phyloP scores from a whole-genome alignment of 2,113 vertebrate genomes.

The Mormoops blainvillei region DNA sequence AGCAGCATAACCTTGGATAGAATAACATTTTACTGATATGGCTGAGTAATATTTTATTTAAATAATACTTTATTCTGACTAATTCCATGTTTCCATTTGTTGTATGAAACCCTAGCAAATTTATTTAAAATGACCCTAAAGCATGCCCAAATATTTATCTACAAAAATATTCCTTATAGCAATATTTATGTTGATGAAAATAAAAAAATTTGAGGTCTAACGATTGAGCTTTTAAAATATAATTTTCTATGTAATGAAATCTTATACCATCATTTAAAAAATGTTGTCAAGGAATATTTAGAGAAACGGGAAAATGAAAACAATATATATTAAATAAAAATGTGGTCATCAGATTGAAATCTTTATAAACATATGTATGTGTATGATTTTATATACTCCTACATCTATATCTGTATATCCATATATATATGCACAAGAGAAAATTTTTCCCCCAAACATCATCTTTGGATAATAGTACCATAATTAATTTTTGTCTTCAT shows the following conservation, averaged over 20 bases:
- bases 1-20: not conserved
- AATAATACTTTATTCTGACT: not conserved
- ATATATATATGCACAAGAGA: not conserved
- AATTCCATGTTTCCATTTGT: not conserved
- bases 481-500: not conserved
- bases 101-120: not conserved
- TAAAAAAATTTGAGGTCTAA: not conserved
- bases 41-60: not conserved
- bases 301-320: not conserved
- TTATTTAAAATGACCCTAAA: conserved; percentile 1
- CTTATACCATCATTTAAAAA: not conserved
- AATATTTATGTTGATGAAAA: conserved; percentile 27
- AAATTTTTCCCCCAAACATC: not conserved
- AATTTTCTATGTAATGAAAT: not conserved
- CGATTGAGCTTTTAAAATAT: not conserved
- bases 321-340: not conserved
- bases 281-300: not conserved
- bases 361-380: not conserved
- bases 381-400: not conserved
- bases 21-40: not conserved
- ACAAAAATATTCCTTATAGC: not conserved
- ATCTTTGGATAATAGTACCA: not conserved
- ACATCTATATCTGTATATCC: no score
- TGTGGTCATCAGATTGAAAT: not conserved
- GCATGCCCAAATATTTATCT: not conserved